Percentiles rank a stretch among this genome's conserved stretches.
Evolutionary conservation across 2,113 vertebrate genomes (phyloP).

Genomic region (Dicerorhinus sumatrensis): DNA sequence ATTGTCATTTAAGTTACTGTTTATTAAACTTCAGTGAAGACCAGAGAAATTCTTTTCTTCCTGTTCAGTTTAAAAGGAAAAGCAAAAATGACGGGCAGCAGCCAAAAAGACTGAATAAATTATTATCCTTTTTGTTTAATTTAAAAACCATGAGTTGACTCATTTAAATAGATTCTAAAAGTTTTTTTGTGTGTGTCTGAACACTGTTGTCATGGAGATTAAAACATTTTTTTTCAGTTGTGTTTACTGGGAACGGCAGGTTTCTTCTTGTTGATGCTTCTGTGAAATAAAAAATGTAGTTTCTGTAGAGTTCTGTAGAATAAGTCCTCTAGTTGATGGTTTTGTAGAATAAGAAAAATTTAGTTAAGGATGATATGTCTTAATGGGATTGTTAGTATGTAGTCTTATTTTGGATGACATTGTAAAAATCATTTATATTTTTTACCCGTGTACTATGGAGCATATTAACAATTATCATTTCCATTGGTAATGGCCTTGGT

Average conservation of each 20-base stretch:
- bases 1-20: conserved; percentile 13
- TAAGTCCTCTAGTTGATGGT: not conserved
- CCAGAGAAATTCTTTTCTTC: conserved; percentile 39
- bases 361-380: not conserved
- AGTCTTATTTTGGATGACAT: not conserved
- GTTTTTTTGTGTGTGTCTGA: not conserved
- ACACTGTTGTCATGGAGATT: conserved; percentile 53
- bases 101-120: conserved; percentile 48
- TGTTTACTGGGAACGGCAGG: not conserved
- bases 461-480: not conserved
- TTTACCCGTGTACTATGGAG: not conserved
- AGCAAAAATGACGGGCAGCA: not conserved
- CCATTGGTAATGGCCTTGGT: not conserved
- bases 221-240: not conserved
- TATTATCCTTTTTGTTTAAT: conserved; percentile 51
- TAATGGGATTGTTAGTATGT: not conserved
- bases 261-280: conserved; percentile 6
- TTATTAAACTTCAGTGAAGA: conserved; percentile 34
- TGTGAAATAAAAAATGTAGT: not conserved
- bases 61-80: conserved; percentile 44
- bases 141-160: conserved; percentile 41
- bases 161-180: conserved; percentile 46
- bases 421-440: not conserved
- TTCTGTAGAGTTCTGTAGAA: not conserved
- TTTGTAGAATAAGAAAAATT: not conserved